Conservation (phyloP, 2,888 invertebrate genomes). For the Drosophila basisetae region DNA sequence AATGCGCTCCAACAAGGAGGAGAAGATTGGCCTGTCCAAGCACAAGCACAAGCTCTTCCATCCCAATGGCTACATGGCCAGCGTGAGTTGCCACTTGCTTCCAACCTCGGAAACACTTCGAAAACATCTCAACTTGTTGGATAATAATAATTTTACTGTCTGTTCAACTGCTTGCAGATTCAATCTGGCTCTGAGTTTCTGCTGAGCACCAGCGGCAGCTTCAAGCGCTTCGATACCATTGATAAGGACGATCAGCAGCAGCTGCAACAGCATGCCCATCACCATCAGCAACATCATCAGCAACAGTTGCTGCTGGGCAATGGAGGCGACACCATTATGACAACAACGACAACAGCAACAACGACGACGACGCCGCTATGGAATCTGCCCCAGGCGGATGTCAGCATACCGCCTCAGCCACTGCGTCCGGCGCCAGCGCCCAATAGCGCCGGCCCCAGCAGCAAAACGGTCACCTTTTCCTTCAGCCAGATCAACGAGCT, state of each 20-base stretch:
- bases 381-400: constrained; percentile 83
- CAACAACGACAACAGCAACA: constrained; percentile 30
- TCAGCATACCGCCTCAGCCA: constrained; percentile 88
- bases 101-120: not conserved
- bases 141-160: not conserved
- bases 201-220: constrained; percentile 88
- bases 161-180: constrained; percentile 84
- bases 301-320: constrained; percentile 41
- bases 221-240: constrained; percentile 88
- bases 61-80: constrained; percentile 89
- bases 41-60: constrained; percentile 87
- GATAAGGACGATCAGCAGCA: constrained; percentile 86
- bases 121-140: not conserved
- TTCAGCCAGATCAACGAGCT: constrained; percentile 68
- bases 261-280: constrained; percentile 68
- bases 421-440: constrained; percentile 87
- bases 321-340: not conserved
- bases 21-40: constrained; percentile 85
- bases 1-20: constrained; percentile 84
- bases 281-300: constrained; percentile 80
- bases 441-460: constrained; percentile 59
- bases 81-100: constrained; percentile 60
- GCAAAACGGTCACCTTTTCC: constrained; percentile 81
- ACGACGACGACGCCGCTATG: constrained; percentile 83
- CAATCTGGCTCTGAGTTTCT: constrained; percentile 89